These are phyloP conservation scores for mouse (Mus musculus) DNA, from an alignment of 2,113 vertebrate genomes.

Conservation along the genomic window GRCm39 chr16:77040001-77040500, in stretches of 20 bases:
- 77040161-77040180: not conserved
- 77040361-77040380: not conserved
- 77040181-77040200: not conserved
- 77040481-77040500: not conserved
- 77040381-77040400: not conserved
- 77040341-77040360: not conserved
- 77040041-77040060: not conserved
- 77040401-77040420: not conserved
- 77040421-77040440: not conserved
- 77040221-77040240: not conserved
- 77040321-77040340: not conserved
- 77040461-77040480: not conserved
- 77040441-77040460: not conserved
- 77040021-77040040: not conserved
- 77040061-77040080: not conserved
- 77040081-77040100: not conserved
- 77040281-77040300: not conserved
- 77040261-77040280: not conserved
- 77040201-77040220: no score
- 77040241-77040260: not conserved
- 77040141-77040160: not conserved
- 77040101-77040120: conserved; percentile 6
- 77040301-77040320: not conserved
- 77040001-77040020: not conserved
- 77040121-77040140: not conserved